Evolutionary conservation across 2,113 vertebrate genomes (phyloP), one percentile per base, ranked within the genome.

Genomic region (Neopipo cinnamomea): DNA sequence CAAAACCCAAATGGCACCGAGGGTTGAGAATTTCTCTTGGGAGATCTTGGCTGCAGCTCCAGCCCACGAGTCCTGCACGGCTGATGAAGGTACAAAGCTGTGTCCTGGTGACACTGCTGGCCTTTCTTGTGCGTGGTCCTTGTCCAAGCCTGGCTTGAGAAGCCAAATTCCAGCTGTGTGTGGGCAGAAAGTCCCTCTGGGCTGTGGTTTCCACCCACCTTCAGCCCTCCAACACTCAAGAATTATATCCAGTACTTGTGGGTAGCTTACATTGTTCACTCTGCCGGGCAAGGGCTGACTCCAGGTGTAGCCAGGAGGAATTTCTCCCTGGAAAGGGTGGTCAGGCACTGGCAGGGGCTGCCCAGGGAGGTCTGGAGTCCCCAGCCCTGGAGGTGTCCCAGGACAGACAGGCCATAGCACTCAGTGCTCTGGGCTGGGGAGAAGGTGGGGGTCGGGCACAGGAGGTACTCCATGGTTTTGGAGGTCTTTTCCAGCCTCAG

Each of bases 221-320:
- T 9, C 67, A 28, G 14, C 2, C 11, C 50, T 66, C n/a, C 71
- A 73, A 0, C 24, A 2, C 18, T 39, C 76, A 9, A 39, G 30
- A 61, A 59, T 13, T 13, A 8, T 5, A 77, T 12, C 42, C 31
- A 23, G 1, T 1, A 23, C n/a, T 8, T 18, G 31, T 0, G 31
- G 42, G 6, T 2, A 14, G 19, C 6, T 47, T 1, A 9, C n/a
- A 21, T 0, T 4, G 20, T 4, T 23, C 9, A 0, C 11, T 44
- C 12, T 66, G 63, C 30, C 82, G 53, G 31, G 14, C 41, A 70
- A 35, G 55, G 22, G 41, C 50, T 52, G 56, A 35, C 24, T 71
- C 78, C 46, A 25, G 12, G 21, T 9, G 35, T 0, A 22, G 19
- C 50, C 76, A 73, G 52, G 18, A 44, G 59, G 59, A 81, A 74